Percentiles rank a stretch among this genome's conserved stretches.
Evolutionary conservation across 2,888 invertebrate species (phyloP).

Genomic region (Drosophila birchii): DNA sequence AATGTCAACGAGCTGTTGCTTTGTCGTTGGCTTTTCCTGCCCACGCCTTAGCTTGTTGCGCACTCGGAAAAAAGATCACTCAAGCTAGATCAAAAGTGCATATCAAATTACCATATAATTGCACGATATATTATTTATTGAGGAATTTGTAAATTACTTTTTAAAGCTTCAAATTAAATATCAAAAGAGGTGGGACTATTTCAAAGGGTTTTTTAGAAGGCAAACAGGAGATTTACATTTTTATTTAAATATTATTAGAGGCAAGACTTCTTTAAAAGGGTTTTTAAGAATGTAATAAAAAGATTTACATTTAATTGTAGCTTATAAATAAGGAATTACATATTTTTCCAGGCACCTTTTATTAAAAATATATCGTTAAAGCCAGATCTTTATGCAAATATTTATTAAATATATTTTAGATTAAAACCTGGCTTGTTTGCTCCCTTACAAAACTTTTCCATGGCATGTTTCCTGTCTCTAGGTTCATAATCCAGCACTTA

Average conservation of each 20-base stretch:
- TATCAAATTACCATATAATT: constrained; percentile 11
- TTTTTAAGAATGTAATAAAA: not conserved
- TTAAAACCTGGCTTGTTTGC: not conserved
- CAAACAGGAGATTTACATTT: not conserved
- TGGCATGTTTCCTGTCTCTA: constrained; percentile 49
- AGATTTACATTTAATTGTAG: not conserved
- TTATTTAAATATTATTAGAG: not conserved
- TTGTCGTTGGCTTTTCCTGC: constrained; percentile 10
- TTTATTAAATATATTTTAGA: not conserved
- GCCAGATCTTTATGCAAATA: not conserved
- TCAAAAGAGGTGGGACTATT: not conserved
- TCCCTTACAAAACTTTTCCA: constrained; percentile 27
- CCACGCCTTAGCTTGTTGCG: constrained; percentile 50
- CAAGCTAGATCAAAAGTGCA: not conserved
- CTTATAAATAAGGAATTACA: not conserved
- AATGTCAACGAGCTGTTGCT: constrained; percentile 60
- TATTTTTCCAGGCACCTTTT: not conserved
- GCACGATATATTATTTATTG: not conserved
- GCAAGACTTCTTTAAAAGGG: not conserved
- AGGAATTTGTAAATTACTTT: not conserved
- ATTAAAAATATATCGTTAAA: not conserved
- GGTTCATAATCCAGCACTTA: not conserved
- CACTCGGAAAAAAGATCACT: constrained; percentile 42
- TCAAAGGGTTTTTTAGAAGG: not conserved
- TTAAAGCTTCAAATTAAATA: too few species aligned